Evolutionary conservation across 2,888 invertebrate species (phyloP).

Genomic region (Morpho achilles): DNA sequence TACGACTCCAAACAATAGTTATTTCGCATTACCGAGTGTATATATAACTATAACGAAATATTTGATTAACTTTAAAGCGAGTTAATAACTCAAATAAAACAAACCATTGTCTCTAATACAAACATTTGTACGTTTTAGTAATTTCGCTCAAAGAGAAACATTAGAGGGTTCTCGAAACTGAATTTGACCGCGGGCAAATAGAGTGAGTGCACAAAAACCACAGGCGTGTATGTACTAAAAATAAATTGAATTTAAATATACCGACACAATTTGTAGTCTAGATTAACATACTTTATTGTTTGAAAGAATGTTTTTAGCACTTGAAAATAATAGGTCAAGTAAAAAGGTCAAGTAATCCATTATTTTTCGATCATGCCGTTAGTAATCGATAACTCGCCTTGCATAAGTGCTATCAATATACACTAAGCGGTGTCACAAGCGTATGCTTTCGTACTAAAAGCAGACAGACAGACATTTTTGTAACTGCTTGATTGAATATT

Average conservation of each 20-base stretch:
- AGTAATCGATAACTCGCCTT: too few species aligned
- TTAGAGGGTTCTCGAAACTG: constrained; percentile 39
- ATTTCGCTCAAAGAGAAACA: constrained; percentile 51
- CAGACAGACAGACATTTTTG: too few species aligned
- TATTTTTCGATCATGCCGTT: too few species aligned
- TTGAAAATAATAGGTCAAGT: too few species aligned
- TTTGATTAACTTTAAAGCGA: constrained; percentile 2
- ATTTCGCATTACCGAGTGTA: too few species aligned
- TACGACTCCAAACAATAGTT: not conserved
- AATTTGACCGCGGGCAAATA: constrained; percentile 58
- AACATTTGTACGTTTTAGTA: constrained; percentile 35
- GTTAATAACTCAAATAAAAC: constrained; percentile 11
- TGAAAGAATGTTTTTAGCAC: constrained; percentile 6
- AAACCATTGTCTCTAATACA: constrained; percentile 18
- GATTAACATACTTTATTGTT: too few species aligned
- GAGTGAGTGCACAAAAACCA: constrained; percentile 48
- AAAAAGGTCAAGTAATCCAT: too few species aligned
- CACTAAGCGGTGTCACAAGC: too few species aligned
- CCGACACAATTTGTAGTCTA: not conserved
- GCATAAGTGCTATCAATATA: too few species aligned
- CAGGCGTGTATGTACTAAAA: constrained; percentile 27
- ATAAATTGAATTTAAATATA: constrained; percentile 11
- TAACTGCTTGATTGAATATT: too few species aligned
- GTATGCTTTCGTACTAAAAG: too few species aligned
- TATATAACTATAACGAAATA: not conserved